phyloP scores from a whole-genome alignment of 2,113 vertebrate genomes.

The Cyprinus carpio region DNA sequence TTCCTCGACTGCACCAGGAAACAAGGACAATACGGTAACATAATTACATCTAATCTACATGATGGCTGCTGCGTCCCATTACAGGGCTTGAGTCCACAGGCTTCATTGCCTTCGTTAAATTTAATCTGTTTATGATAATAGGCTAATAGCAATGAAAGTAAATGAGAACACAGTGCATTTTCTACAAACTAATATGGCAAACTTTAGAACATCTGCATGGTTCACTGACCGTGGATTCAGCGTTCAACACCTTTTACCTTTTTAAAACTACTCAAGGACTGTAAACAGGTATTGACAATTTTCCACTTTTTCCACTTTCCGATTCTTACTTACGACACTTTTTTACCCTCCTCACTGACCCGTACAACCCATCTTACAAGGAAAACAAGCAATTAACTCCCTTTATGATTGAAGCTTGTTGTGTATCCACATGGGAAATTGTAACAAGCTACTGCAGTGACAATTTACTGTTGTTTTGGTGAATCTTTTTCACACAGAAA shows the following conservation, averaged over 20 bases:
- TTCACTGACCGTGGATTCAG: background rate
- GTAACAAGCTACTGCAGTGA: no score
- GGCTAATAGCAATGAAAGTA: constrained; percentile 17
- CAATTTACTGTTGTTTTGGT: no score
- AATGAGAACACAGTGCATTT: constrained; percentile 1
- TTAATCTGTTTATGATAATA: constrained; percentile 41
- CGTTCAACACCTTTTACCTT: background rate
- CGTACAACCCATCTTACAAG: no score
- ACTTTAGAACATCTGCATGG: background rate
- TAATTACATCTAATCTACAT: constrained; percentile 30
- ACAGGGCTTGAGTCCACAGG: constrained; percentile 14
- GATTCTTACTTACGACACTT: no score
- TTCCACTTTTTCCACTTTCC: no score
- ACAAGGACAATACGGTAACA: constrained; percentile 30
- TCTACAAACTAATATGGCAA: background rate
- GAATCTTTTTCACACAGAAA: no score
- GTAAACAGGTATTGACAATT: no score
- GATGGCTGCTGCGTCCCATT: constrained; percentile 19
- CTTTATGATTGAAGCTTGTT: no score
- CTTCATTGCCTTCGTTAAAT: constrained; percentile 36
- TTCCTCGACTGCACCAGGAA: constrained; percentile 41
- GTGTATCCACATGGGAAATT: no score
- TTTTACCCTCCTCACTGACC: no score
- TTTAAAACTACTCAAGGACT: background rate
- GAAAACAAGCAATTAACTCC: no score